These are phyloP conservation scores for Pyrrhosoma nymphula DNA, from an alignment of 2,888 invertebrate genomes.

Conservation along the genomic window DNA sequence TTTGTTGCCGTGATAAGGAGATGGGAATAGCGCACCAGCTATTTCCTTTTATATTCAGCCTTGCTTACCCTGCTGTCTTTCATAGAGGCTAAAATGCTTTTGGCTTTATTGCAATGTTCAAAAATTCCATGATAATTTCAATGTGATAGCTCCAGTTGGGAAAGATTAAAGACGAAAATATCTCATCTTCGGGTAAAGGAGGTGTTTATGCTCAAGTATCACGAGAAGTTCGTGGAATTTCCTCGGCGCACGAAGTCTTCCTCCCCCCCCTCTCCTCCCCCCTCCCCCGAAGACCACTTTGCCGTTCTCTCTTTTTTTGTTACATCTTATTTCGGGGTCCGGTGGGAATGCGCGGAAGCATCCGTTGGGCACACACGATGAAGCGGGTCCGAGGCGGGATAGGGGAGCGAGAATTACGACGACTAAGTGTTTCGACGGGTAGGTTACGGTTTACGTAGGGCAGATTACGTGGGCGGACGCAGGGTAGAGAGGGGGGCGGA, in stretches of 20 bases:
- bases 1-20: too few species aligned
- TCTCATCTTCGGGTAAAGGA: background rate
- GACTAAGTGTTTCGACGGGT: background rate
- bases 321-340: background rate
- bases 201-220: background rate
- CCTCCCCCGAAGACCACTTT: background rate
- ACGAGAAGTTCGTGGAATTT: background rate
- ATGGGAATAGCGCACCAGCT: too few species aligned
- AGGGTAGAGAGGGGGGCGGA: background rate
- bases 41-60: too few species aligned
- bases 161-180: background rate
- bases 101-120: background rate
- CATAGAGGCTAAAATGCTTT: too few species aligned
- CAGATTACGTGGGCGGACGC: background rate
- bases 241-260: background rate
- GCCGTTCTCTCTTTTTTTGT: background rate
- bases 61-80: too few species aligned
- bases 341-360: background rate
- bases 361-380: background rate
- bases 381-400: background rate
- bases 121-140: background rate
- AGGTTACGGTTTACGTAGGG: background rate
- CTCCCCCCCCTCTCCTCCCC: too few species aligned
- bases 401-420: background rate
- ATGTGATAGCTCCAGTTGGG: background rate